Percentiles rank a stretch among this genome's conserved stretches.
These are phyloP conservation scores for Mus minutoides DNA, from an alignment of 2,797 vertebrate genomes.

Conservation along the genomic window DNA sequence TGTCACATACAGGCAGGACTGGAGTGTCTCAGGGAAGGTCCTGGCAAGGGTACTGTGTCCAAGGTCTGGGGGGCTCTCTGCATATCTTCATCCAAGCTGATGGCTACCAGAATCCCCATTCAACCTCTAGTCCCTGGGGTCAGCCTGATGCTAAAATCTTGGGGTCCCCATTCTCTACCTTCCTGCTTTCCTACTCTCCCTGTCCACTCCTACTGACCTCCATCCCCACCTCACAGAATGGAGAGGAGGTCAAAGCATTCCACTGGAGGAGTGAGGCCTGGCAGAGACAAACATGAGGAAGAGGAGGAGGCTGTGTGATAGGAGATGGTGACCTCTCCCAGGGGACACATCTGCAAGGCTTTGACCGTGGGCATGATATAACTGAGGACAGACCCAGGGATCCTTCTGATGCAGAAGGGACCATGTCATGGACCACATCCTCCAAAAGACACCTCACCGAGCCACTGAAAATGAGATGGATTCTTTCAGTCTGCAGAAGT, in stretches of 20 bases:
- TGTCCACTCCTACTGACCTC: too few relatives aligned
- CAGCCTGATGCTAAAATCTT: constrained; percentile 60
- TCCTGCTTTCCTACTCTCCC: neutral
- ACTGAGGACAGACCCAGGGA: constrained; percentile 33
- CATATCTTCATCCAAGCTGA: constrained; percentile 67
- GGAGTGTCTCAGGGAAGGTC: neutral
- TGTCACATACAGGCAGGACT: constrained; percentile 83
- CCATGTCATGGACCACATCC: constrained; percentile 18
- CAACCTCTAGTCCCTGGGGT: constrained; percentile 55
- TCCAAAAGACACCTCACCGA: constrained; percentile 49
- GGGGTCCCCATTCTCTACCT: too few relatives aligned
- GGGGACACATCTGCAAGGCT: constrained; percentile 32
- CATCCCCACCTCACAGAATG: neutral
- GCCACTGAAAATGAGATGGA: constrained; percentile 58
- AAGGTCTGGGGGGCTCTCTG: constrained; percentile 73
- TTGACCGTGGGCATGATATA: constrained; percentile 65
- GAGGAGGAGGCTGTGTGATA: constrained; percentile 58
- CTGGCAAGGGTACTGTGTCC: constrained; percentile 75
- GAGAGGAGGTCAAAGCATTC: constrained; percentile 63
- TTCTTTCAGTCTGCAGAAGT: neutral
- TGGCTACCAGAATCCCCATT: constrained; percentile 40
- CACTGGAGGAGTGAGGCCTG: neutral
- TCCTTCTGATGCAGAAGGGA: constrained; percentile 40
- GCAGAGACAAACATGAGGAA: constrained; percentile 62
- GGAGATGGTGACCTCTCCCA: constrained; percentile 58